A percentile compares a stretch with the other conserved stretches of the same genome.
Conservation (phyloP, 1,140 invertebrate species). For the Lepidurus packardi region DNA sequence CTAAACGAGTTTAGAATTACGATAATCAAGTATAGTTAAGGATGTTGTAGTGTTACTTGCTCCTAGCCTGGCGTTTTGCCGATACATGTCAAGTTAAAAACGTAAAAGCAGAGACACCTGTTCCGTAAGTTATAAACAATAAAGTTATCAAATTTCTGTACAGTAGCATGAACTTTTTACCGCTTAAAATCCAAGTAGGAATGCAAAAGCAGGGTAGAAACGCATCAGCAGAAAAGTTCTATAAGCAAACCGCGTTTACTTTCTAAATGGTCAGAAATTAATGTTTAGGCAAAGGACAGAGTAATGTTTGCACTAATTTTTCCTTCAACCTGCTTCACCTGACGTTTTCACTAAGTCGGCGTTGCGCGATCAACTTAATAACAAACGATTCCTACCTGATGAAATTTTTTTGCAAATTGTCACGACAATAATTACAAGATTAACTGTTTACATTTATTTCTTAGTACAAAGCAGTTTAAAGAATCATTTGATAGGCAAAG, state of each 20-base stretch:
- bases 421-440: background rate
- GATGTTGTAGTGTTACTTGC: background rate
- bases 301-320: background rate
- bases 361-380: background rate
- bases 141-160: background rate
- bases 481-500: background rate
- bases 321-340: constrained; percentile 21
- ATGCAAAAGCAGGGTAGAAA: background rate
- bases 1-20: background rate
- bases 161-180: background rate
- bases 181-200: background rate
- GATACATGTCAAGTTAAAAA: background rate
- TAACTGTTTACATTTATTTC: background rate
- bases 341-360: constrained; percentile 9
- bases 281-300: background rate
- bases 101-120: background rate
- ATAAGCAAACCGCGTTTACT: background rate
- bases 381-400: background rate
- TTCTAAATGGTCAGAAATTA: background rate
- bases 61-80: background rate
- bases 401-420: background rate
- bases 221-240: background rate
- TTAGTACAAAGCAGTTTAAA: background rate
- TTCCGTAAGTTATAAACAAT: background rate
- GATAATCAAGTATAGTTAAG: background rate